Evolutionary conservation across 1,140 invertebrate genomes (phyloP), one percentile per base, ranked within the genome.

Genomic region (Aradophagus sp.): DNA sequence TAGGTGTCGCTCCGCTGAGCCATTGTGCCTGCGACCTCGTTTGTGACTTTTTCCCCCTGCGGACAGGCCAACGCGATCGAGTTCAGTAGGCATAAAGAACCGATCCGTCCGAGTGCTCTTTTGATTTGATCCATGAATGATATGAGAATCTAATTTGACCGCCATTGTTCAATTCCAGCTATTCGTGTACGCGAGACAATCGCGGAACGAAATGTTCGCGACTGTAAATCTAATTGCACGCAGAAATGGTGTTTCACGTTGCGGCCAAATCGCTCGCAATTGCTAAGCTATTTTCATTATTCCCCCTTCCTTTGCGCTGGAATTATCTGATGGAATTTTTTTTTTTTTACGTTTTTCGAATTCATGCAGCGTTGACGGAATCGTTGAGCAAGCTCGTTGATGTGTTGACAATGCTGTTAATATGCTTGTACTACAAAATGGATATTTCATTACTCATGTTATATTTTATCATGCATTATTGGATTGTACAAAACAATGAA

Each of bases 81-180:
- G 67, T 44, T 74, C 72, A 66, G 61, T 70, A 67, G 72, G 52
- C 71, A 74, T 66, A 69, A 74, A 74, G 62, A 70, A 68, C 67
- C 56, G 67, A 70, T 70, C 67, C 72, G 58, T 73, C 47, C 62
- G 61, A 70, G 67, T 41, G 72, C 61, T 70, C 72, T 74, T 74
- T 70, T 74, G 53, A 74, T 74, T 74, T 74, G 72, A 74, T 70
- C 56, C 61, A 47, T 63, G 62, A 71, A 70, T 71, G 73, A 74
- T 69, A 69, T 55, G 71, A 62, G 71, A 74, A 58, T 69, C 52
- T 69, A 74, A 69, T 74, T 74, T 69, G 65, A 66, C 71, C 52
- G 65, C 65, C 47, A 73, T 73, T 73, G 70, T 73, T 68, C 52
- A 65, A 68, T 73, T 73, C 63, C 63, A 67, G 58, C 52, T 65